phyloP scores from a whole-genome alignment of 2,113 vertebrate genomes.

The Ammospiza nelsoni region DNA sequence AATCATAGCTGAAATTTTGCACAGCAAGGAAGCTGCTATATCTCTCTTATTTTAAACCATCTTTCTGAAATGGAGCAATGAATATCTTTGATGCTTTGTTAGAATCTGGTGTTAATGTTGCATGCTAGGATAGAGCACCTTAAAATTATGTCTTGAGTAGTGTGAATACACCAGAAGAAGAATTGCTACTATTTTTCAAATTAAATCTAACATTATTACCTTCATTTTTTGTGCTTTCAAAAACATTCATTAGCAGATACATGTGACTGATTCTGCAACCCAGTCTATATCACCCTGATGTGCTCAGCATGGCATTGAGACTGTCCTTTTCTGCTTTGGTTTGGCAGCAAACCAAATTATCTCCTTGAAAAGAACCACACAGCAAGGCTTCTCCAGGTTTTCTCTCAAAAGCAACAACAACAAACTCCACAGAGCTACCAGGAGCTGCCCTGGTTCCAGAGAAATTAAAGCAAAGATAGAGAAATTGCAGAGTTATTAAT shows the following conservation, averaged over 20 bases:
- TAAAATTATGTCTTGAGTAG: background rate
- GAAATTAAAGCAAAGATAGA: background rate
- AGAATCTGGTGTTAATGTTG: background rate
- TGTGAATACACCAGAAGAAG: background rate
- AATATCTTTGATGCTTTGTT: background rate
- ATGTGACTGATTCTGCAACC: background rate
- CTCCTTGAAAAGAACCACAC: background rate
- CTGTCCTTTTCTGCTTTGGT: background rate
- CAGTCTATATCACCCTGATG: background rate
- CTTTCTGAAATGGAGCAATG: background rate
- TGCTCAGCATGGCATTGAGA: background rate
- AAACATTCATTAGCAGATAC: background rate
- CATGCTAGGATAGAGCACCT: background rate
- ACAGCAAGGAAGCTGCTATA: background rate
- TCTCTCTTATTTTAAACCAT: background rate
- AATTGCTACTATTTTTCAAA: background rate
- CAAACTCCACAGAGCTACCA: background rate
- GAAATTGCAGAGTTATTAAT: background rate
- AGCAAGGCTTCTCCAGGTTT: background rate
- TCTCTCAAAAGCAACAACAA: background rate
- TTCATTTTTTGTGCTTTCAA: background rate
- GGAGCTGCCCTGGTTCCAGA: background rate
- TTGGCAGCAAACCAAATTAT: background rate
- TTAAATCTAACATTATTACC: background rate
- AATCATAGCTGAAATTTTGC: background rate